Conservation (phyloP, 2,113 vertebrate genomes). For the Pterocles gutturalis region DNA sequence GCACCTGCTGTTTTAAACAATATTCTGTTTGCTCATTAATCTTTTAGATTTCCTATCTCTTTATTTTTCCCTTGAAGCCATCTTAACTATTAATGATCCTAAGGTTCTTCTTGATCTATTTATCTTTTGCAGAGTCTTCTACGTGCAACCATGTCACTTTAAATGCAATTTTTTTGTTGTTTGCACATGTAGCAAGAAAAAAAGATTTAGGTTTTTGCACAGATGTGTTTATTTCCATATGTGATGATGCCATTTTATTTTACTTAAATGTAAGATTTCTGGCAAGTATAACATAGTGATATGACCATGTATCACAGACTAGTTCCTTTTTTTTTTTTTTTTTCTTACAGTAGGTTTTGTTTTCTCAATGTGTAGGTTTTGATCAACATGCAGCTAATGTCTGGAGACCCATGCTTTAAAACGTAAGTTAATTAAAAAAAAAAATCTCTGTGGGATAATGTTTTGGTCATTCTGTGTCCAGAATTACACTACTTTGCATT, state of each 20-base stretch:
- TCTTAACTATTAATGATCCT: neutral
- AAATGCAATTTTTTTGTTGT: neutral
- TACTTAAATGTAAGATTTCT: neutral
- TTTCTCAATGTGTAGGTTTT: slow-evolving; percentile 81
- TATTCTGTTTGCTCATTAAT: neutral
- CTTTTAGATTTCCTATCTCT: neutral
- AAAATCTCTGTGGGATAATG: neutral
- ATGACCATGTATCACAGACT: neutral
- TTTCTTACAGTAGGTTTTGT: neutral
- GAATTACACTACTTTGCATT: neutral
- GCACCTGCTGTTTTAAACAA: neutral
- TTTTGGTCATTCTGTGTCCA: neutral
- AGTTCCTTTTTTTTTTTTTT: neutral
- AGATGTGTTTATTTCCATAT: neutral
- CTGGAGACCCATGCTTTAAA: slow-evolving; percentile 98
- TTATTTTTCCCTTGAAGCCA: neutral
- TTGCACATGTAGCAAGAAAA: neutral
- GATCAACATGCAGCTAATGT: slow-evolving; percentile 95
- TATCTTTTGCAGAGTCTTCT: neutral
- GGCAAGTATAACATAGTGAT: neutral
- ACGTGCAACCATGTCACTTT: neutral
- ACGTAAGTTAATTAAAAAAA: slow-evolving; percentile 82
- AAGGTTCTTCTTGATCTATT: neutral
- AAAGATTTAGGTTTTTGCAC: rapidly evolving
- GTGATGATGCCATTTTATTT: neutral